A percentile compares a stretch with the other conserved stretches of the same genome.
These are phyloP conservation scores for Myocastor coypus DNA, from an alignment of 2,113 vertebrate species.

Conservation along the genomic window DNA sequence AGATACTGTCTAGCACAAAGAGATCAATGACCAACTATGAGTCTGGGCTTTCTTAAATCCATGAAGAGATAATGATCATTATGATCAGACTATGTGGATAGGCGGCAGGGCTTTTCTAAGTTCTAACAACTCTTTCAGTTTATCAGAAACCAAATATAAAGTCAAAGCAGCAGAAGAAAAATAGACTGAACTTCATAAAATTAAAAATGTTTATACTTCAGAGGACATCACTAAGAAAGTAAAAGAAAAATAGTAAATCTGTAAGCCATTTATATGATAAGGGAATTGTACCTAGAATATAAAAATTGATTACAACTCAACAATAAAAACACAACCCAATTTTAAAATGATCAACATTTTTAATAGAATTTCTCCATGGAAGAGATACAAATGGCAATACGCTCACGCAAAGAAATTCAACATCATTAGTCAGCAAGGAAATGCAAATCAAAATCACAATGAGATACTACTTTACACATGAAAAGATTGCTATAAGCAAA, in stretches of 20 bases:
- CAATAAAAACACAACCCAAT: slow-evolving; percentile 33
- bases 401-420: background rate
- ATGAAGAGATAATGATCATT: slow-evolving; percentile 1
- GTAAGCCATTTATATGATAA: background rate
- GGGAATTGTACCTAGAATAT: background rate
- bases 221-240: background rate
- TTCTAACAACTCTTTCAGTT: background rate
- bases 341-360: slow-evolving; percentile 20
- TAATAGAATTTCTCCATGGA: slow-evolving; percentile 21
- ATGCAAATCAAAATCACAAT: background rate
- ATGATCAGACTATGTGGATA: background rate
- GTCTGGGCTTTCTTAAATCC: slow-evolving; percentile 2
- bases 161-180: background rate
- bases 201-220: slow-evolving; percentile 25
- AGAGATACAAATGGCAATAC: background rate
- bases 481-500: background rate
- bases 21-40: background rate
- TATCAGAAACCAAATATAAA: slow-evolving; percentile 16
- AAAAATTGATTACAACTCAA: background rate
- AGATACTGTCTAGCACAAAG: slow-evolving; percentile 7
- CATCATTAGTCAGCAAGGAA: background rate
- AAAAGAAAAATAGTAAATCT: background rate
- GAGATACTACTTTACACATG: background rate
- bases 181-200: background rate
- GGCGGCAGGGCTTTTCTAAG: slow-evolving; percentile 28